Evolutionary conservation across 1,140 invertebrate species (phyloP), one percentile per base, ranked within the genome.

Genomic region (Trichonephila clavata): DNA sequence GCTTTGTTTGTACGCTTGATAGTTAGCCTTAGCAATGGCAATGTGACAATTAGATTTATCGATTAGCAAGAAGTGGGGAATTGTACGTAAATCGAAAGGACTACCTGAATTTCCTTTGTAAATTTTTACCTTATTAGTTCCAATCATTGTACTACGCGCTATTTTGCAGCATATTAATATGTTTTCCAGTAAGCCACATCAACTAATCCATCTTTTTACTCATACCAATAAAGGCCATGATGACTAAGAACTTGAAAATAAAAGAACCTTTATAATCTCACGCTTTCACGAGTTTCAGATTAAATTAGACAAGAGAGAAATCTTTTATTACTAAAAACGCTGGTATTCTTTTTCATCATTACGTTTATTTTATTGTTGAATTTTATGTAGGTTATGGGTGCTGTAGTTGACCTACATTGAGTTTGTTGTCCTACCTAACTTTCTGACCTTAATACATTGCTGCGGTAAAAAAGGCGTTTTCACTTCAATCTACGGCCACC

Each of bases 321-420:
- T 63, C 24, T 86, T 86, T 86, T 86, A 60, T 61, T 86, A 61
- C 84, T 32, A 61, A 20, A 50, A 32, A 87, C 43, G 14, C 20
- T 63, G 24, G 32, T 87, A 63, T 63, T 87, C 86, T 87, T 87
- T 63, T 63, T 87, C 50, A 32, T 43, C 86, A 63, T 83, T 84
- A 50, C 90, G 39, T 63, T 92, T 92, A 59, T 84, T 92, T 92
- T 92, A 92, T 63, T 92, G 71, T 84, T 63, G 90, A 27, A 32
- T 87, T 77, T 68, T 89, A 92, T 92, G n/a, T 92, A 86, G 91
- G 91, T 92, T 92, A 92, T 92, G 91, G 91, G 91, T 92, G 91
- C 91, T 57, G 91, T n/a, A 24, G 81, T 63, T 86, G 91, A 92
- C 91, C 91, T 86, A 86, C n/a, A 59, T 92, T 24, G 83, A 92